Base-by-base conservation (phyloP, 2,888 invertebrate species). In the Hedychridium roseum region DNA sequence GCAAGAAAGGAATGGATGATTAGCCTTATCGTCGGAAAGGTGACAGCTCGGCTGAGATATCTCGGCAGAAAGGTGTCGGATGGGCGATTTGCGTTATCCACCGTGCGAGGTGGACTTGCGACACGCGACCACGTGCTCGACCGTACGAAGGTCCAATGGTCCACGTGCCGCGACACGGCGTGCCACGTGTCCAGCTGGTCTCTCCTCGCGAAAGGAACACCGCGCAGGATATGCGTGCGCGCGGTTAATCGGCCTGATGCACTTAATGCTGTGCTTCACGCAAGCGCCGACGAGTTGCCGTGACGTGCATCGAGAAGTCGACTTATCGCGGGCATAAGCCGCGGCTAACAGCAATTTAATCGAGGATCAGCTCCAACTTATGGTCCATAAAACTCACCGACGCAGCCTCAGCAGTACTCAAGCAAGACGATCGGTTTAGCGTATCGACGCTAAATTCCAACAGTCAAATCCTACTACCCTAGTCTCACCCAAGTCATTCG, bases 341-440 rank as follows among this genome's bases (percentile, higher is more conserved):
- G 47, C 38, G 37, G 44, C 53, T 57, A 43, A 65, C 48, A 51
- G 59, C 54, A 60, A 42, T 64, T 60, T 57, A 59, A 67, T 62
- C 57, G 53, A 52, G 56, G 58, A 66, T 66, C 50, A 54, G 37
- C 43, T 27, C 20, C 50, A 40, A 44, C 48, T 55, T 43, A 54
- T 39, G 47, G 55, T 44, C 45, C 51, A 48, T 67, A 57, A 59
- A 65, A 49, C 42, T 16, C 49, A 43, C 30, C 43, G 46, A 6
- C 20, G n/a, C n/a, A n/a, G n/a, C n/a, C n/a, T n/a, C n/a, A n/a
- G n/a, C n/a, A n/a, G n/a, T n/a, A n/a, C n/a, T n/a, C n/a, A n/a
- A n/a, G n/a, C n/a, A n/a, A n/a, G n/a, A n/a, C n/a, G n/a, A n/a
- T n/a, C n/a, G n/a, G n/a, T n/a, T n/a, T n/a, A n/a, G n/a, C n/a